Evolutionary conservation across 2,888 invertebrate genomes (phyloP), one percentile per base, ranked within the genome.

Genomic region (Alcis repandata): DNA sequence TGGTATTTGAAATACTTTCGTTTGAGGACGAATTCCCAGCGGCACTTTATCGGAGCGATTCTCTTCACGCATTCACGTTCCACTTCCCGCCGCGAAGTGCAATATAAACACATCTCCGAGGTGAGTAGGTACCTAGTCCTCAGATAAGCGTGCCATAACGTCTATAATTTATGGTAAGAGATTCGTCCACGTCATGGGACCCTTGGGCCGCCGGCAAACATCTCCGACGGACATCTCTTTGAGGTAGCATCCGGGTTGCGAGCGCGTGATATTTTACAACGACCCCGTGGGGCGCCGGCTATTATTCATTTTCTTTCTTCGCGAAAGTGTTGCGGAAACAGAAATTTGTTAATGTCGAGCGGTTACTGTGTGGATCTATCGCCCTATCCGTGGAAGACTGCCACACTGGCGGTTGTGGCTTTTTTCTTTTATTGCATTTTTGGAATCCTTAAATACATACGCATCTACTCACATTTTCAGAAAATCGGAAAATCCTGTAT

Each of bases 221-320:
- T 52, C 58, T 56, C 32, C 27, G 38, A 19, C 46, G 59, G 64
- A 45, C 59, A 17, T 56, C 54, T 54, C 59, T 48, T 46, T 40
- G 59, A 59, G 59, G 48, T n/a, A 45, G 60, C 60, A 52, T 56
- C 60, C 60, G 56, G 59, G 40, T 36, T 56, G 52, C 45, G 48
- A 38, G 36, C 9, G 48, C 49, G 64, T 48, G 40, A 66, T 66
- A 66, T 61, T 66, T 66, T 60, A 57, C 52, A 49, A 52, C 56
- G 32, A 22, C 32, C 65, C 52, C 60, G 52, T 66, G 48, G 59
- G 60, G 38, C 40, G 1, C 27, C 3, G 33, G 33, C 48, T 22
- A 59, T 64, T 59, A 60, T 46, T 60, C 59, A 60, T 61, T 40
- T 64, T 64, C 54, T 54, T 53, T 63, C 54, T 45, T 36, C 20